A percentile compares a stretch with the other conserved stretches of the same genome.
phyloP scores from a whole-genome alignment of 2,113 vertebrate species.

The Ailuropoda melanoleuca region DNA sequence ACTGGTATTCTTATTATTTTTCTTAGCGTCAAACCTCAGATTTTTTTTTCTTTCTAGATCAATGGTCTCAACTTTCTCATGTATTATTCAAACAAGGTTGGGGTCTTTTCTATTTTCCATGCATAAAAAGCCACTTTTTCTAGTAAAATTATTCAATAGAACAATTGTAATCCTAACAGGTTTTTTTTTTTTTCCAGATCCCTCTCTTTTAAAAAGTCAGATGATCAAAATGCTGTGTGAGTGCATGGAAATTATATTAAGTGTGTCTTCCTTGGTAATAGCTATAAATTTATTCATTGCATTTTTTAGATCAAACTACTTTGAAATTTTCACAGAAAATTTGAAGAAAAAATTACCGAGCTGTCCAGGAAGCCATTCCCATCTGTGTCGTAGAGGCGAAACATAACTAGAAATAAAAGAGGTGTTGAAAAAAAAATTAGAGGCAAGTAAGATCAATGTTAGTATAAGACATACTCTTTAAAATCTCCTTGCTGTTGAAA shows the following conservation, averaged over 20 bases:
- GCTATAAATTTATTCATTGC: conserved; percentile 57
- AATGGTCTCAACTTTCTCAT: not conserved
- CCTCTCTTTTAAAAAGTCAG: not conserved
- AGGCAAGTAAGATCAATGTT: not conserved
- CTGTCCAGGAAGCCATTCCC: conserved; percentile 90
- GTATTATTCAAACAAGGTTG: not conserved
- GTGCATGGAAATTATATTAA: not conserved
- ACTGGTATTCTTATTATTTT: not conserved
- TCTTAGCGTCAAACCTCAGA: not conserved
- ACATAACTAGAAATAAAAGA: conserved; percentile 87
- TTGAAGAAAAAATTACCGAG: conserved; percentile 84
- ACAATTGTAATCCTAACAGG: not conserved
- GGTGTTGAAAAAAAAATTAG: conserved; percentile 42
- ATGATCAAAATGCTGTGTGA: not conserved
- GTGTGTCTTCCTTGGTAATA: conserved; percentile 29
- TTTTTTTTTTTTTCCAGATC: not conserved
- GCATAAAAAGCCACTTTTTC: not conserved
- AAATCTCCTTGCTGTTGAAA: not conserved
- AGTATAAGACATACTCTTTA: not conserved
- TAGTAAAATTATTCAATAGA: not conserved
- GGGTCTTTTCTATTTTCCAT: not conserved
- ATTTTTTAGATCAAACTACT: conserved; percentile 45
- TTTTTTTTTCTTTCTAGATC: not conserved
- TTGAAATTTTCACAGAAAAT: conserved; percentile 48
- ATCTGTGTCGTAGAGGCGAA: conserved; percentile 91